These are phyloP conservation scores for Ochlodes sylvanus DNA, from an alignment of 2,888 invertebrate species.

Conservation along the genomic window DNA sequence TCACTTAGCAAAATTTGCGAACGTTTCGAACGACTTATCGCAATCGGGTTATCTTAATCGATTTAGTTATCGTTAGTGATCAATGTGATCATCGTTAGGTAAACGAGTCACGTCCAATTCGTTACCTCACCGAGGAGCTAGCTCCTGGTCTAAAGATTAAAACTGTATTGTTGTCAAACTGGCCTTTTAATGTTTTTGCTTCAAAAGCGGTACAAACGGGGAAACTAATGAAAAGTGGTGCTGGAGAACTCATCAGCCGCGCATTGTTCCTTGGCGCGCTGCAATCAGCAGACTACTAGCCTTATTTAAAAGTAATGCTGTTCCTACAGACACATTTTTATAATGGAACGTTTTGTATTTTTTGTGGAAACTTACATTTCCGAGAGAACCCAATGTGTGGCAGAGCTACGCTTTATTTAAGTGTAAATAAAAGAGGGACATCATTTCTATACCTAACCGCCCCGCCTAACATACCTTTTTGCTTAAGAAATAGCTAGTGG, in stretches of 20 bases:
- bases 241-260: constrained; percentile 30
- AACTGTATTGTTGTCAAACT: constrained; percentile 16
- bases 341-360: constrained; percentile 18
- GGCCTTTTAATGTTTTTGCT: constrained; percentile 11
- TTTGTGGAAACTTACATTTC: constrained; percentile 7
- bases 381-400: constrained; percentile 9
- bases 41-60: neutral
- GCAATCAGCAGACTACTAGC: constrained; percentile 36
- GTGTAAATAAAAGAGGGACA: neutral
- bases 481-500: too few species aligned
- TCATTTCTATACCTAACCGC: too few species aligned
- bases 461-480: too few species aligned
- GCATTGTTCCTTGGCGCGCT: constrained; percentile 32
- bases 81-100: too few species aligned
- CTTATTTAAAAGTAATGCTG: constrained; percentile 35
- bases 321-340: constrained; percentile 36
- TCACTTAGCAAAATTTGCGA: too few species aligned
- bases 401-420: neutral
- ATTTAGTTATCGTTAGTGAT: too few species aligned
- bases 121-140: neutral
- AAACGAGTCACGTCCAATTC: too few species aligned
- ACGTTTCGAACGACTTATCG: neutral
- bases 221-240: constrained; percentile 37
- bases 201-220: constrained; percentile 23
- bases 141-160: constrained; percentile 13